Percentiles rank a stretch among this genome's conserved stretches.
Conservation (phyloP, 1,140 invertebrate genomes). For the Macrobrachium rosenbergii region DNA sequence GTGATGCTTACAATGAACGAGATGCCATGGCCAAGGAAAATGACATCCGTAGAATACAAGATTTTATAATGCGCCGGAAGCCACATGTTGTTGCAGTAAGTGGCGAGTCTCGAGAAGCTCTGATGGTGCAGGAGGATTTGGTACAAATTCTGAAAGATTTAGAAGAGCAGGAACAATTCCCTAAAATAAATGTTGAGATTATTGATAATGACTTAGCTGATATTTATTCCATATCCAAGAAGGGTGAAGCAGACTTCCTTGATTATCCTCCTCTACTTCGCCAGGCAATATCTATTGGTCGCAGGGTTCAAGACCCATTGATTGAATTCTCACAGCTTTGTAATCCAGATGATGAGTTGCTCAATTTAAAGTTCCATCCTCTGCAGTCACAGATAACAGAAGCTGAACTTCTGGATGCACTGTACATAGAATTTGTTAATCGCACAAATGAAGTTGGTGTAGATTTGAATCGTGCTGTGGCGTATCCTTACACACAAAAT, state of each 20-base stretch:
- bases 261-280: conserved; percentile 91
- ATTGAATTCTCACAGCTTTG: conserved; percentile 97
- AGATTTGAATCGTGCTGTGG: conserved; percentile 93
- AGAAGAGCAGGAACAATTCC: conserved; percentile 89
- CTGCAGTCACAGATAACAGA: conserved; percentile 74
- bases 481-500: conserved; percentile 87
- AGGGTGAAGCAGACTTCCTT: conserved; percentile 88
- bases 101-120: conserved; percentile 89
- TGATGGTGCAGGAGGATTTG: conserved; percentile 89
- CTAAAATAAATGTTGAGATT: conserved; percentile 89
- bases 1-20: conserved; percentile 80
- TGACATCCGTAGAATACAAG: conserved; percentile 84
- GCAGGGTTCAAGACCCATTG: conserved; percentile 94
- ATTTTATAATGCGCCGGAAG: conserved; percentile 91
- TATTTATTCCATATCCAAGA: conserved; percentile 90
- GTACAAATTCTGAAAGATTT: conserved; percentile 80
- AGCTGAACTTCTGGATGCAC: conserved; percentile 68
- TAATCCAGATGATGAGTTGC: conserved; percentile 94
- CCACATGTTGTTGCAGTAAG: conserved; percentile 94
- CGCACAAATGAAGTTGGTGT: conserved; percentile 98
- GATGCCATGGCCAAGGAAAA: conserved; percentile 84
- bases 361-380: conserved; percentile 93
- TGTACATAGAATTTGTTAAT: conserved; percentile 92
- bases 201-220: conserved; percentile 93
- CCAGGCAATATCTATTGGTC: conserved; percentile 92